Conservation (phyloP, 1,140 invertebrate species). For the Sipha flava region DNA sequence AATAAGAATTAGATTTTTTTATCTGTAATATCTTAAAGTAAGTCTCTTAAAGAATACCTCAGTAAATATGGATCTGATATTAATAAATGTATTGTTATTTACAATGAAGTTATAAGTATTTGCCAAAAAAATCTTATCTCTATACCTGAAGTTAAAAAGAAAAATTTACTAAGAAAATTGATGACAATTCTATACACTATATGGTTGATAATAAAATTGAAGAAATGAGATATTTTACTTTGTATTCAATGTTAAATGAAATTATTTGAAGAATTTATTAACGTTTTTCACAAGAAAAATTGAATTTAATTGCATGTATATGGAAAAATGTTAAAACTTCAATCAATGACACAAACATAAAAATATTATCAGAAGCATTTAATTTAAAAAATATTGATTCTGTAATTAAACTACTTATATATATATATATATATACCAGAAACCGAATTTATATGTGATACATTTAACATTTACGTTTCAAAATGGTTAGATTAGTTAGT, state of each 20-base stretch:
- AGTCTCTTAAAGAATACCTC: neutral
- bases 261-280: neutral
- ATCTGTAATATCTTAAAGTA: neutral
- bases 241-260: neutral
- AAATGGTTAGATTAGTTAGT: no score
- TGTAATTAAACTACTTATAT: neutral
- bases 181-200: neutral
- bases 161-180: neutral
- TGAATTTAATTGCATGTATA: neutral
- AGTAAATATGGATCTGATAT: no score
- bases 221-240: neutral
- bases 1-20: slow-evolving; percentile 19
- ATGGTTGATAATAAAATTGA: neutral
- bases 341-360: neutral
- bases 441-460: no score
- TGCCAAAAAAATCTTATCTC: neutral
- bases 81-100: neutral
- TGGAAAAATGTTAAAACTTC: neutral
- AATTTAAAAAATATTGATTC: neutral
- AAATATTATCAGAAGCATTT: neutral
- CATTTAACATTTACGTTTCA: no score
- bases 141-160: neutral
- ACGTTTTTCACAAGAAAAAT: neutral
- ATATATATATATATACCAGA: no score
- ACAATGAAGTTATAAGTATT: neutral